A percentile compares a stretch with the other conserved stretches of the same genome.
phyloP scores from a whole-genome alignment of 1,140 invertebrate species.

The Tetramorium parvispinum region DNA sequence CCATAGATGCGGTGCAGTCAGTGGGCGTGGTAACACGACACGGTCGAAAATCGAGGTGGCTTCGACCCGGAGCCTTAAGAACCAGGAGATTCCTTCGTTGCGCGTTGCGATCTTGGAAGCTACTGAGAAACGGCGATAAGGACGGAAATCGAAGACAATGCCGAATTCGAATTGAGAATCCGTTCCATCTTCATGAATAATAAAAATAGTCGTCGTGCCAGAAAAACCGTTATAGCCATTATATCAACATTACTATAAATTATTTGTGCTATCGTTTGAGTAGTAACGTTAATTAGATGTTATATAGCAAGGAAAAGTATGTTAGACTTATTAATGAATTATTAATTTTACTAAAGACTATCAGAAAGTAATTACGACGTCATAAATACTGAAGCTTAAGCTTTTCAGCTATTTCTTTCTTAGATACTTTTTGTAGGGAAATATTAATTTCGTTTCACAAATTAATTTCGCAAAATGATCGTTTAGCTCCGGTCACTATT shows the following conservation, averaged over 20 bases:
- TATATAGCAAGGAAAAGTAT: neutral
- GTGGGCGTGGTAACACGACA: constrained; percentile 79
- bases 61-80: constrained; percentile 70
- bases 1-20: constrained; percentile 75
- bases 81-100: constrained; percentile 58
- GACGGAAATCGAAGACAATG: constrained; percentile 65
- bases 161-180: constrained; percentile 62
- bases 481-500: constrained; percentile 14
- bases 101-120: constrained; percentile 56
- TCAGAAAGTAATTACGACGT: neutral
- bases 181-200: constrained; percentile 33
- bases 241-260: neutral
- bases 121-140: constrained; percentile 68
- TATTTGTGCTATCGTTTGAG: neutral
- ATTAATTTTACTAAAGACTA: neutral
- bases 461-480: neutral
- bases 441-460: neutral
- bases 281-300: neutral
- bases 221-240: neutral
- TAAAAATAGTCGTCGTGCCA: constrained; percentile 36
- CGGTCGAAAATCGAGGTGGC: constrained; percentile 76
- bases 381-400: neutral
- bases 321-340: neutral
- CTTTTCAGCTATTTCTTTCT: neutral
- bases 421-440: neutral